Evolutionary conservation across 2,113 vertebrate species (phyloP), one percentile per base, ranked within the genome.

Genomic region (Halcyon senegalensis): DNA sequence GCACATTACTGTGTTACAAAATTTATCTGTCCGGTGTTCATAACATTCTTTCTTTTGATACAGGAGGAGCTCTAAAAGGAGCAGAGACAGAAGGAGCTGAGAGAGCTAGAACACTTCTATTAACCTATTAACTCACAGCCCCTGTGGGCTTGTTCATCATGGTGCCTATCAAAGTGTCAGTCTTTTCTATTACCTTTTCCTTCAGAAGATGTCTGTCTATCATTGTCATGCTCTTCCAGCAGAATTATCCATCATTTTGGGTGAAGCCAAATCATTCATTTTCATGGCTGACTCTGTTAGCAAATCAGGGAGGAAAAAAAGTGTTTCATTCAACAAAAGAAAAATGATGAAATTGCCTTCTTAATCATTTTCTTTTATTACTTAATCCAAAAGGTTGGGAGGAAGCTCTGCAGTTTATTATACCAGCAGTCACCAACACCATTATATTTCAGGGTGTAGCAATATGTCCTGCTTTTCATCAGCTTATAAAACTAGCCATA

Each of bases 301-400:
- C 1, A 7, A 76, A 79, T 51, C 21, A 20, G 55, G 87, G 93
- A 96, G 20, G 28, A 41, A 51, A 95, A 94, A 92, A 84, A 20
- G 9, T 12, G 62, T 75, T 94, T 83, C 67, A 66, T 94, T 93
- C 53, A 92, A 91, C 46, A 74, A 91, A 95, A 94, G 94, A 84
- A 81, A 95, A 90, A 93, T 86, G 46, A 90, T 78, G 56, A 89
- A 76, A 91, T 96, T 84, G 81, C 81, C 46, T 84, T 86, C 84
- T 96, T 96, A 96, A 95, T 96, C 59, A 97, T 92, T 96, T 97
- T 72, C 78, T 96, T 95, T 93, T 96, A 96, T 95, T 95, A 94
- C 79, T 93, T 97, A 95, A 96, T 94, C 84, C 93, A 85, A 96
- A 89, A 92, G 86, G 90, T 46, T 93, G 89, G 73, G 83, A 92